These are phyloP conservation scores for Peromyscus attwateri DNA, from an alignment of 2,797 vertebrate genomes.

Conservation along the genomic window DNA sequence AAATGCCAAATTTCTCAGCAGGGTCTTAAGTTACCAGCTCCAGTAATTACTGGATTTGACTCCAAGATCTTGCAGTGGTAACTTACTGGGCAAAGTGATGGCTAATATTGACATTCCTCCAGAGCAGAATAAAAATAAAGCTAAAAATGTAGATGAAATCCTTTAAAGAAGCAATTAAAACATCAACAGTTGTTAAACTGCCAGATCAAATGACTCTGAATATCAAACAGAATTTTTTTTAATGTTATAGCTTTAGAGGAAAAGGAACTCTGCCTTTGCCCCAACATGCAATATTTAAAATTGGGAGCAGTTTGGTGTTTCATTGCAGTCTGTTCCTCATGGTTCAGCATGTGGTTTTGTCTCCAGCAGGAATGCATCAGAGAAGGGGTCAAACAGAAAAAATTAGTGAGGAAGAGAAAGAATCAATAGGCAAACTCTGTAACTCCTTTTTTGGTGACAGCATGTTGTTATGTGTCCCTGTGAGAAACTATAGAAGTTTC, in stretches of 20 bases:
- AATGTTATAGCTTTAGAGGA: slow-evolving; percentile 74
- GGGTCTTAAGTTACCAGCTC: slow-evolving; percentile 64
- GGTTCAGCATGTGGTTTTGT: slow-evolving; percentile 69
- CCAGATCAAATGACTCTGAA: slow-evolving; percentile 77
- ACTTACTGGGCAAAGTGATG: slow-evolving; percentile 73
- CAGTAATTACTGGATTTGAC: slow-evolving; percentile 66
- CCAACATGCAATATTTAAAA: slow-evolving; percentile 78
- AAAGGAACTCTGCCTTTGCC: slow-evolving; percentile 75
- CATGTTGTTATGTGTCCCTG: slow-evolving; percentile 29
- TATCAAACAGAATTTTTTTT: slow-evolving; percentile 75
- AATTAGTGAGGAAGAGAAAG: slow-evolving; percentile 60
- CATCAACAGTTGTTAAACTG: slow-evolving; percentile 81
- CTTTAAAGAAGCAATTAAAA: slow-evolving; percentile 81
- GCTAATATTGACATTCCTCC: slow-evolving; percentile 74
- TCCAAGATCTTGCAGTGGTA: slow-evolving; percentile 58
- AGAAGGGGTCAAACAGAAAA: slow-evolving; percentile 70
- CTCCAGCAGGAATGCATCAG: slow-evolving; percentile 61
- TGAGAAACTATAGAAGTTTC: slow-evolving; percentile 52
- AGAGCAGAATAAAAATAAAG: slow-evolving; percentile 78
- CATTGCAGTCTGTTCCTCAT: slow-evolving; percentile 50
- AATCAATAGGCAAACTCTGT: slow-evolving; percentile 59
- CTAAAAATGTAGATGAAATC: slow-evolving; percentile 71
- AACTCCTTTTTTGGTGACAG: slow-evolving; percentile 22
- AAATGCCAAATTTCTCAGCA: slow-evolving; percentile 71
- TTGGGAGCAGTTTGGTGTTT: slow-evolving; percentile 80